phyloP scores from a whole-genome alignment of 2,888 invertebrate species.

The Argyresthia goedartella region DNA sequence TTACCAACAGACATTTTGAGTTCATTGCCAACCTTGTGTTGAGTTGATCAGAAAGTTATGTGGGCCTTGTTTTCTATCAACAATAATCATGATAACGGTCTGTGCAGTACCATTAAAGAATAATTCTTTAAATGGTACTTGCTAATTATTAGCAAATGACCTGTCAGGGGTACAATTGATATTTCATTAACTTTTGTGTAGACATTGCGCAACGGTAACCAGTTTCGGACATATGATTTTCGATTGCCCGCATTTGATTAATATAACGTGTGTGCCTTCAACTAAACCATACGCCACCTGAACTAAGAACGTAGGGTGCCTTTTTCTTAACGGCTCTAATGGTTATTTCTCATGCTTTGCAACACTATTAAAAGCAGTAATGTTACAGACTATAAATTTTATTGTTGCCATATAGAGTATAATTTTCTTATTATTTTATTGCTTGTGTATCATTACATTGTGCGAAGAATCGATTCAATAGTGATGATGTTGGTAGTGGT shows the following conservation, averaged over 20 bases:
- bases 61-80: too few relatives aligned
- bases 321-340: not conserved
- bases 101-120: constrained; percentile 17
- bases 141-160: constrained; percentile 50
- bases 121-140: too few relatives aligned
- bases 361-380: too few relatives aligned
- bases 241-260: constrained; percentile 33
- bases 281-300: too few relatives aligned
- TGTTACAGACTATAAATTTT: too few relatives aligned
- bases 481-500: too few relatives aligned
- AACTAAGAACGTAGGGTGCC: not conserved
- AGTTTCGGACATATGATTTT: constrained; percentile 30
- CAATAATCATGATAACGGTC: constrained; percentile 23
- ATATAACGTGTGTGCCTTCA: constrained; percentile 14
- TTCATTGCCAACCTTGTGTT: constrained; percentile 43
- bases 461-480: too few relatives aligned
- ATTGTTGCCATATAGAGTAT: too few relatives aligned
- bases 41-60: not conserved
- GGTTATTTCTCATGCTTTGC: not conserved
- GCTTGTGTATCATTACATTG: too few relatives aligned
- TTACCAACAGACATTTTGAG: constrained; percentile 39
- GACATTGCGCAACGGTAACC: constrained; percentile 29
- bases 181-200: constrained; percentile 37
- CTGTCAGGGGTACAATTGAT: constrained; percentile 48
- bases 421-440: too few relatives aligned